Evolutionary conservation across 1,140 invertebrate genomes (phyloP), one percentile per base, ranked within the genome.

Genomic region (Papilio polyxenes): DNA sequence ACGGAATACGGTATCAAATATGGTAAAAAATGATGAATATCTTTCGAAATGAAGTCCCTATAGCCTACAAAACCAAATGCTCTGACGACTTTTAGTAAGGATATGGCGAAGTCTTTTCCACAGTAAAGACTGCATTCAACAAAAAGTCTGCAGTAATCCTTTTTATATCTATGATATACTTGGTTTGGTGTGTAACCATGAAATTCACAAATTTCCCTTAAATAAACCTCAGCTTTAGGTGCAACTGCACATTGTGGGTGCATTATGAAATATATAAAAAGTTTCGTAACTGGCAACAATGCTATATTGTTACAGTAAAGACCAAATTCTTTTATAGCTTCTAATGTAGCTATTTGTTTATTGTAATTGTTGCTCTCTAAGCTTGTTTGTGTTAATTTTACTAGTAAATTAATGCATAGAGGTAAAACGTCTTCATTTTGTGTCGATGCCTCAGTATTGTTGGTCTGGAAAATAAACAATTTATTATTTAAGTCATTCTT

Each of bases 141-240:
- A 82, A 97, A 94, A 37, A 96, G 92, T 80, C 96, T 95, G 48
- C 97, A 95, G 80, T 96, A 95, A 89, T 96, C 95, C 23, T 96
- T 96, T 85, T 96, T 96, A 87, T 97, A 97, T 90, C 96, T 95
- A 82, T 95, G 95, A 86, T 96, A 97, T 37, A 97, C 92, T 74
- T 95, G 91, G 31, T 96, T 96, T 6, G 96, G 95, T 17, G 95
- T 95, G 40, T 95, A 90, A 0, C 94, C 92, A 31, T 96, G 95
- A 44, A 87, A 92, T 75, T 95, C 92, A 37, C 96, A 96, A 65
- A 97, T 91, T 87, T 96, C 95, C 81, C 95, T 94, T 6, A 96
- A 93, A 85, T 94, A 96, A 56, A 96, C 94, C 0, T 95, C 91
- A 1, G 95, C 96, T 85, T 96, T 96, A 59, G 95, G 95, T 1